These are phyloP conservation scores for Lysandra coridon DNA, from an alignment of 2,888 invertebrate species.

Conservation along the genomic window DNA sequence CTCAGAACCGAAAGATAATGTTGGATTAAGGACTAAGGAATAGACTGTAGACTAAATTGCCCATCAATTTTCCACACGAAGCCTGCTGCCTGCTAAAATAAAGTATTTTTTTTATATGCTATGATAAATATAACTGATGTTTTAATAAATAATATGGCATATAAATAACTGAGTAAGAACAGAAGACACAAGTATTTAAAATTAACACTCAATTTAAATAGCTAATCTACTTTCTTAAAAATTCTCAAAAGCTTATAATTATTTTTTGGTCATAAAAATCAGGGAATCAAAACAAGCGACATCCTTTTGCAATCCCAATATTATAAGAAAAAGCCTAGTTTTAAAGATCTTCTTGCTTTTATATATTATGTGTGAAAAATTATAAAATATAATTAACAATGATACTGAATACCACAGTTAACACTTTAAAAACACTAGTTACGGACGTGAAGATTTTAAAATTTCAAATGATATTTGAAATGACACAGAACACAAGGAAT, in stretches of 20 bases:
- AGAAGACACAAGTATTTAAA: not conserved
- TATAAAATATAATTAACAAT: too few relatives aligned
- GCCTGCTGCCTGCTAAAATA: not conserved
- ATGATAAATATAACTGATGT: not conserved
- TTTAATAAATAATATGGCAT: not conserved
- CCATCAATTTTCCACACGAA: not conserved
- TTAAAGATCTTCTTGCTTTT: too few relatives aligned
- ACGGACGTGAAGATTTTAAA: not conserved
- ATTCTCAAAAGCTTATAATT: too few relatives aligned
- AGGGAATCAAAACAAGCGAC: too few relatives aligned
- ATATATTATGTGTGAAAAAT: too few relatives aligned
- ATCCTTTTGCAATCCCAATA: too few relatives aligned
- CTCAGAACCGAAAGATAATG: not conserved
- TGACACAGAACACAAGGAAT: constrained; percentile 16
- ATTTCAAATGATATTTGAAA: not conserved
- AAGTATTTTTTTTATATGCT: not conserved
- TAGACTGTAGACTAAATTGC: not conserved
- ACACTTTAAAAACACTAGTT: not conserved
- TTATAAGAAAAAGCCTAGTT: too few relatives aligned
- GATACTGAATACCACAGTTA: not conserved
- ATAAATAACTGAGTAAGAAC: not conserved
- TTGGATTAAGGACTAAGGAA: not conserved
- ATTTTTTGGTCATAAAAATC: too few relatives aligned
- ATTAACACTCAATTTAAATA: not conserved
- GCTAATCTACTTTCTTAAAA: too few relatives aligned